phyloP scores from a whole-genome alignment of 2,797 vertebrate species.

The Sparus aurata region DNA sequence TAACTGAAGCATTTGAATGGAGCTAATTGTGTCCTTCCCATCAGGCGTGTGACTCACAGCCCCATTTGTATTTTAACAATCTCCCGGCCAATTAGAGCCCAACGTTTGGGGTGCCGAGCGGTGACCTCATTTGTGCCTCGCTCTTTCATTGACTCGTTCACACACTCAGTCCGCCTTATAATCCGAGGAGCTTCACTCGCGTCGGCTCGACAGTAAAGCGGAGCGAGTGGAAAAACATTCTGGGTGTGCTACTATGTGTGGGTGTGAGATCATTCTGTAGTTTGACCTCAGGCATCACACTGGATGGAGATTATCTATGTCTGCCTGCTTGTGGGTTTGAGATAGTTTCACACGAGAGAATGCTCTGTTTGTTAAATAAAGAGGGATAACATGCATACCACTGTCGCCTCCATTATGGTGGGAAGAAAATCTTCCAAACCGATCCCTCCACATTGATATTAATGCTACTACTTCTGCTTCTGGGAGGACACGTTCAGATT shows the following conservation, averaged over 20 bases:
- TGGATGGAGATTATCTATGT: constrained; percentile 46
- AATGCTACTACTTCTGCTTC: not conserved
- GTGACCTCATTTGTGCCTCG: constrained; percentile 64
- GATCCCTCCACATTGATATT: not conserved
- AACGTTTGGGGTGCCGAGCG: constrained; percentile 34
- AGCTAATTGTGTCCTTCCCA: constrained; percentile 75
- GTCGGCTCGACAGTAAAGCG: constrained; percentile 57
- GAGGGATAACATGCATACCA: constrained; percentile 35
- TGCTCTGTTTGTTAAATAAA: constrained; percentile 42
- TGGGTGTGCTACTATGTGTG: constrained; percentile 69
- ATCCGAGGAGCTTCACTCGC: constrained; percentile 56
- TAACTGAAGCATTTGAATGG: constrained; percentile 58
- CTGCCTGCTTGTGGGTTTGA: constrained; percentile 43
- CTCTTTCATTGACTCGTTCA: constrained; percentile 74
- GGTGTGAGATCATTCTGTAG: constrained; percentile 72
- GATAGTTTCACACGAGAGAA: constrained; percentile 64
- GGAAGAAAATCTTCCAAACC: constrained; percentile 29
- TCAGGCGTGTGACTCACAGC: constrained; percentile 74
- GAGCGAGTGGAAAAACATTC: constrained; percentile 59
- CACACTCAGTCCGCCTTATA: constrained; percentile 62
- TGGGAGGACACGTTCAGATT: constrained; percentile 2
- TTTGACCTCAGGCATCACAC: constrained; percentile 67
- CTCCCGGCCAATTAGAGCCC: constrained; percentile 71
- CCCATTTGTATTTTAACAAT: constrained; percentile 68
- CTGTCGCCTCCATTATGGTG: constrained; percentile 17